A percentile compares a stretch with the other conserved stretches of the same genome.
These are phyloP conservation scores for Camptogramma bilineatum DNA, from an alignment of 2,888 invertebrate genomes.

Conservation along the genomic window DNA sequence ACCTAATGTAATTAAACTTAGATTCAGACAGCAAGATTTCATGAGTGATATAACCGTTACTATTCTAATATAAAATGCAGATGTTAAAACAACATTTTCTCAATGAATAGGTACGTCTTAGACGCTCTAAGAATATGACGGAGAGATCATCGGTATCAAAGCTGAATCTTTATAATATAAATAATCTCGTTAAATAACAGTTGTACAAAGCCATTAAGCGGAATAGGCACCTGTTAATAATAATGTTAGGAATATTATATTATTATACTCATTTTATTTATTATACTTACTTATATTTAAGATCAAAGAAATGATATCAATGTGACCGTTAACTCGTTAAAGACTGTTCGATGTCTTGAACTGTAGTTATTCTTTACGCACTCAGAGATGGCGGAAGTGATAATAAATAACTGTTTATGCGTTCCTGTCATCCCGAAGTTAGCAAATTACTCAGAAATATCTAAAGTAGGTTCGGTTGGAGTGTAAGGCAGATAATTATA, in stretches of 20 bases:
- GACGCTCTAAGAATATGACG: too few species aligned
- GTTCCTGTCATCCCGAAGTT: neutral
- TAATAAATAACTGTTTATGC: neutral
- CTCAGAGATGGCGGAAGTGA: neutral
- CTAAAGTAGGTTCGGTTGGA: too few species aligned
- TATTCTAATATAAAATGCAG: too few species aligned
- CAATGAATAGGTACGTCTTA: too few species aligned
- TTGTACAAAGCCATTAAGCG: neutral
- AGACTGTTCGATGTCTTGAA: constrained; percentile 4
- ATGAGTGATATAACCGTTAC: too few species aligned
- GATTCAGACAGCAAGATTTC: too few species aligned
- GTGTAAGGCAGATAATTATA: too few species aligned
- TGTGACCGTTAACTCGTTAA: constrained; percentile 6
- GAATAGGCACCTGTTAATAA: neutral
- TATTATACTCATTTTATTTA: constrained; percentile 10
- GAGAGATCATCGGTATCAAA: too few species aligned
- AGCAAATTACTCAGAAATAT: neutral
- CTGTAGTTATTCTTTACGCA: constrained; percentile 1
- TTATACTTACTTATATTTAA: constrained; percentile 7
- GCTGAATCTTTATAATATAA: too few species aligned
- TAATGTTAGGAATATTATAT: constrained; percentile 4
- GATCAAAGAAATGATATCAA: constrained; percentile 11
- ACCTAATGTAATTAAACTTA: too few species aligned
- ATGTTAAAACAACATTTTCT: too few species aligned
- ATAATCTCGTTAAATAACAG: too few species aligned